These are phyloP conservation scores for Diarsia rubi DNA, from an alignment of 2,888 invertebrate genomes.

Conservation along the genomic window DNA sequence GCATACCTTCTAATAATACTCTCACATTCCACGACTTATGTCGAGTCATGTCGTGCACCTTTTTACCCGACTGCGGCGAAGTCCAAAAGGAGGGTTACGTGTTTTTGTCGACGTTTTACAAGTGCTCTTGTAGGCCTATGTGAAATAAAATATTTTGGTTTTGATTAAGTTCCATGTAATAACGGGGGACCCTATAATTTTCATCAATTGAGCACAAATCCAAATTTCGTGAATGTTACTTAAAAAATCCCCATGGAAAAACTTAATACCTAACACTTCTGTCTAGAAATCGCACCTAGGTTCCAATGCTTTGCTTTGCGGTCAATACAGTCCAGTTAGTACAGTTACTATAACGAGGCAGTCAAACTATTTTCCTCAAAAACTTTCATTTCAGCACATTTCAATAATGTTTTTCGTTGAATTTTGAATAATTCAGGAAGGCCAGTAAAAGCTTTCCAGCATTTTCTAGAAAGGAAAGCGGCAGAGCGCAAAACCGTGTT, in stretches of 20 bases:
- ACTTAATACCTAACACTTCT: background rate
- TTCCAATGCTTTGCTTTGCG: background rate
- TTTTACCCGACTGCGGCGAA: no score
- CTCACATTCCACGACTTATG: no score
- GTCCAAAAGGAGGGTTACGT: no score
- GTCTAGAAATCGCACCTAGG: background rate
- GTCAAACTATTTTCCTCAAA: background rate
- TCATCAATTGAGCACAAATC: background rate
- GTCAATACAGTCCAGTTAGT: no score
- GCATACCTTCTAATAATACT: background rate
- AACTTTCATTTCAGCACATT: background rate
- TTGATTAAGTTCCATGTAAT: background rate
- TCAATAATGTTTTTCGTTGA: background rate
- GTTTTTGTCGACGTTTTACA: no score
- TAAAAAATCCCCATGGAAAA: background rate
- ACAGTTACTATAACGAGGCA: background rate
- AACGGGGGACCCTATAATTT: background rate
- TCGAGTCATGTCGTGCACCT: no score
- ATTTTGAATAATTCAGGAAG: constrained; percentile 12
- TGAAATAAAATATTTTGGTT: no score
- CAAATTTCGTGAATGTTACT: background rate
- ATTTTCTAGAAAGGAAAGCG: constrained; percentile 15
- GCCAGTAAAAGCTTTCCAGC: constrained; percentile 22
- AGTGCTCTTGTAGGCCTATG: no score
- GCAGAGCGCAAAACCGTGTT: constrained; percentile 44